A percentile compares a stretch with the other conserved stretches of the same genome.
These are phyloP conservation scores for Tetrao urogallus DNA, from an alignment of 2,113 vertebrate species.

Conservation along the genomic window DNA sequence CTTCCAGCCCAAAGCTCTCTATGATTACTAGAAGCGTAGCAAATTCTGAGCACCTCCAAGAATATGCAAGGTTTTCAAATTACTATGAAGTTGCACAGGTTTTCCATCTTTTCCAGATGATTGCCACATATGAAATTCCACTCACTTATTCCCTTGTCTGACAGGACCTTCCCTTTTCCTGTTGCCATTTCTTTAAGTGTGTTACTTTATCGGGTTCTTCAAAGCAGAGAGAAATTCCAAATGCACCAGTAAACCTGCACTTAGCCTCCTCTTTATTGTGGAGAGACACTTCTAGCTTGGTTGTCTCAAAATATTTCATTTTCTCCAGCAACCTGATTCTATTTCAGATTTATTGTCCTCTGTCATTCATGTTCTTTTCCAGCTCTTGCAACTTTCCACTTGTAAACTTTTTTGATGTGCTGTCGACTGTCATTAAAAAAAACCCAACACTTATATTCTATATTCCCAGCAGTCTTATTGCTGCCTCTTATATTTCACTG, in stretches of 20 bases:
- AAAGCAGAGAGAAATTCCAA: neutral
- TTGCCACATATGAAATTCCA: neutral
- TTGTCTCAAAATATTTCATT: neutral
- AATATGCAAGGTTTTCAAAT: neutral
- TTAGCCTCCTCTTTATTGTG: neutral
- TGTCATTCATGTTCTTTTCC: neutral
- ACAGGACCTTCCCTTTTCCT: neutral
- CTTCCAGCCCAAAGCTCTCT: too few species aligned
- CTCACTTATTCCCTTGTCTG: neutral
- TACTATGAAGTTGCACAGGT: rapidly evolving
- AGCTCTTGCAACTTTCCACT: neutral
- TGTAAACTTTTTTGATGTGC: neutral
- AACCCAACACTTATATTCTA: neutral
- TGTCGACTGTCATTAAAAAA: neutral
- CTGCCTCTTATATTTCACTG: neutral
- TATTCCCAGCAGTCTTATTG: neutral
- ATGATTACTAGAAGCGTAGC: neutral
- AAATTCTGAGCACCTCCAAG: neutral
- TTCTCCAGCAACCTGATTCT: neutral
- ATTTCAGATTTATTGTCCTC: neutral
- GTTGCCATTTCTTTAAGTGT: neutral
- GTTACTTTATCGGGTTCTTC: neutral
- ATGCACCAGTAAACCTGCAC: neutral
- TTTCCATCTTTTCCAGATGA: neutral
- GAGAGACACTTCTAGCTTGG: neutral